Percentiles rank a stretch among this genome's conserved stretches.
These are phyloP conservation scores for Drosophila sp. DNA, from an alignment of 1,140 invertebrate species.

Conservation along the genomic window DNA sequence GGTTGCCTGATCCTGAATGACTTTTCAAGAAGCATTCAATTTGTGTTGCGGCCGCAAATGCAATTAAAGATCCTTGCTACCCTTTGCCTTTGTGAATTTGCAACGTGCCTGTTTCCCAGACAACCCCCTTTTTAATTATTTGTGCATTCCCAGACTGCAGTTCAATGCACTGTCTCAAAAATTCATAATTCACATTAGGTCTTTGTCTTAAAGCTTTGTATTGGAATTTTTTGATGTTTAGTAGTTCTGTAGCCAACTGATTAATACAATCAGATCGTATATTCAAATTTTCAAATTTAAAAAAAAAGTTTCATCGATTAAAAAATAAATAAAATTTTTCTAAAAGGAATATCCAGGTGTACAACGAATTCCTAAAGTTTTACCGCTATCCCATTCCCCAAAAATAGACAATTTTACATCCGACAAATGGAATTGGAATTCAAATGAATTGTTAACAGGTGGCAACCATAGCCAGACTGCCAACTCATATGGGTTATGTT, in stretches of 20 bases:
- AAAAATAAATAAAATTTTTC: no score
- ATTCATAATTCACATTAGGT: neutral
- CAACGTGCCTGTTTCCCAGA: slow-evolving; percentile 64
- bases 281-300: no score
- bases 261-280: no score
- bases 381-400: no score
- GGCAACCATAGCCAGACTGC: slow-evolving; percentile 22
- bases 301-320: no score
- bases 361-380: no score
- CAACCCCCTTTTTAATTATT: slow-evolving; percentile 46
- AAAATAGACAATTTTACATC: no score
- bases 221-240: no score
- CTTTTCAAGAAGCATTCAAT: slow-evolving; percentile 73
- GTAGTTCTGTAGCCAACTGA: no score
- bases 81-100: slow-evolving; percentile 70
- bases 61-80: slow-evolving; percentile 64
- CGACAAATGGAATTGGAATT: neutral
- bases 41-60: slow-evolving; percentile 62
- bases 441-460: slow-evolving; percentile 18
- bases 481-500: slow-evolving; percentile 1
- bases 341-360: no score
- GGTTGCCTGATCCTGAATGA: slow-evolving; percentile 61
- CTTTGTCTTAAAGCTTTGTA: neutral
- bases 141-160: slow-evolving; percentile 59
- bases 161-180: slow-evolving; percentile 68